A percentile compares a stretch with the other conserved stretches of the same genome.
These are phyloP conservation scores for Tachypleus tridentatus DNA, from an alignment of 1,140 invertebrate genomes.

Conservation along the genomic window DNA sequence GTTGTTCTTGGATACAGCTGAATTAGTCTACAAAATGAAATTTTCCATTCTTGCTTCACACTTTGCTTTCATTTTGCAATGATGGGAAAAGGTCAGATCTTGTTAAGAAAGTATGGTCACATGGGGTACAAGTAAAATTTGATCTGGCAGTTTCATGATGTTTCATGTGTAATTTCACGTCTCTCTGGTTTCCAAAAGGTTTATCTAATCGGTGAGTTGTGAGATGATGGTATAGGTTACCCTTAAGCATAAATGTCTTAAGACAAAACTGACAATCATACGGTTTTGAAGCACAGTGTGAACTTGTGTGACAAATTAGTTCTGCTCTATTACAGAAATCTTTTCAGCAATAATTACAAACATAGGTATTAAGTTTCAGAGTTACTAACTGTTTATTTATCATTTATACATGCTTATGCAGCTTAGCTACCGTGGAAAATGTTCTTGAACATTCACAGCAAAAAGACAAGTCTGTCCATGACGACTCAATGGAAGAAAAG, in stretches of 20 bases:
- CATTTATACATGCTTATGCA: conserved; percentile 15
- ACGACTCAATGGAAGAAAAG: background rate
- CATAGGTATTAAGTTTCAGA: conserved; percentile 10
- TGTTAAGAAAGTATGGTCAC: conserved; percentile 13
- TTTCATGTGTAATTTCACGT: conserved; percentile 12
- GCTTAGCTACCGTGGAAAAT: conserved; percentile 14
- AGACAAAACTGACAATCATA: conserved; percentile 16
- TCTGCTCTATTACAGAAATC: conserved; percentile 15
- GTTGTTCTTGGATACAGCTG: no score
- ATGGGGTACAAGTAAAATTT: conserved; percentile 17
- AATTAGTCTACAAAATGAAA: no score
- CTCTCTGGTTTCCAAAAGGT: conserved; percentile 14
- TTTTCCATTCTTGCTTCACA: background rate
- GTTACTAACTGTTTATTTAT: conserved; percentile 16
- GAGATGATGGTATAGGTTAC: conserved; percentile 14
- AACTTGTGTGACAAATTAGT: conserved; percentile 12
- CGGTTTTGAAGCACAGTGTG: conserved; percentile 15
- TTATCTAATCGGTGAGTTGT: conserved; percentile 13
- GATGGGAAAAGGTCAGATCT: conserved; percentile 17
- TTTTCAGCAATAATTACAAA: conserved; percentile 16
- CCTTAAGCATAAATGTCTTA: conserved; percentile 16
- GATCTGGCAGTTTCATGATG: conserved; percentile 13
- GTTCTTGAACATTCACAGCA: conserved; percentile 17
- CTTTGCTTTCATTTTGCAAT: conserved; percentile 5
- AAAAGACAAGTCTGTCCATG: conserved; percentile 11